Percentiles rank a stretch among this genome's conserved stretches.
Evolutionary conservation across 1,140 invertebrate genomes (phyloP).

Genomic region (Zaprionus kolodkinae): DNA sequence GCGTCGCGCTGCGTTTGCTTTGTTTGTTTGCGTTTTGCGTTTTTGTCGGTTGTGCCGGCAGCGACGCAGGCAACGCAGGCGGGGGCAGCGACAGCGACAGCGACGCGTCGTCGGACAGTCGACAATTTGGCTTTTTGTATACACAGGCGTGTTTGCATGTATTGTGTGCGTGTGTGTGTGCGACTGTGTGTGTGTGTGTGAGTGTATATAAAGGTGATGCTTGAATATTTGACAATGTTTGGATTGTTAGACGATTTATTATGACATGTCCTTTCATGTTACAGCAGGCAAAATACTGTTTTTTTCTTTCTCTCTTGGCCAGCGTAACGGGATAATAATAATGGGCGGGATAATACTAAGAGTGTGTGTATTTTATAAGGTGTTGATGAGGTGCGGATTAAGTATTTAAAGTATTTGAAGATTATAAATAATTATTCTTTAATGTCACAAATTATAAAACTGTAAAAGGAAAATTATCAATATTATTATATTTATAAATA

Average conservation of each 20-base stretch:
- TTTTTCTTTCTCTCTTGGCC: neutral
- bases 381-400: neutral
- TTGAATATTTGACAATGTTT: slow-evolving; percentile 43
- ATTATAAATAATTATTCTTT: neutral
- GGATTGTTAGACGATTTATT: slow-evolving; percentile 46
- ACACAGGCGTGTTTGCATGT: slow-evolving; percentile 7
- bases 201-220: neutral
- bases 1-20: slow-evolving; percentile 58
- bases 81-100: neutral
- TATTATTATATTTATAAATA: too few relatives aligned
- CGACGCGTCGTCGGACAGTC: slow-evolving; percentile 25
- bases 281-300: slow-evolving; percentile 18
- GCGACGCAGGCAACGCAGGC: slow-evolving; percentile 13
- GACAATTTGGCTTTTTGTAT: slow-evolving; percentile 46
- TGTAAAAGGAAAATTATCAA: too few relatives aligned
- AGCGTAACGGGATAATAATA: neutral
- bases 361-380: neutral
- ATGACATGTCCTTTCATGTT: slow-evolving; percentile 40
- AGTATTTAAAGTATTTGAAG: neutral
- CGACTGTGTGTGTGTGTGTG: too few relatives aligned
- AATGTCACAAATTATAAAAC: neutral
- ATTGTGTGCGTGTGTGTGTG: neutral
- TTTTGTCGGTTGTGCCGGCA: slow-evolving; percentile 61
- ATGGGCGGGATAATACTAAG: neutral
- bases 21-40: slow-evolving; percentile 55